Evolutionary conservation across 2,113 vertebrate species (phyloP), one percentile per base, ranked within the genome.

Genomic region (Pterocles orientalis): DNA sequence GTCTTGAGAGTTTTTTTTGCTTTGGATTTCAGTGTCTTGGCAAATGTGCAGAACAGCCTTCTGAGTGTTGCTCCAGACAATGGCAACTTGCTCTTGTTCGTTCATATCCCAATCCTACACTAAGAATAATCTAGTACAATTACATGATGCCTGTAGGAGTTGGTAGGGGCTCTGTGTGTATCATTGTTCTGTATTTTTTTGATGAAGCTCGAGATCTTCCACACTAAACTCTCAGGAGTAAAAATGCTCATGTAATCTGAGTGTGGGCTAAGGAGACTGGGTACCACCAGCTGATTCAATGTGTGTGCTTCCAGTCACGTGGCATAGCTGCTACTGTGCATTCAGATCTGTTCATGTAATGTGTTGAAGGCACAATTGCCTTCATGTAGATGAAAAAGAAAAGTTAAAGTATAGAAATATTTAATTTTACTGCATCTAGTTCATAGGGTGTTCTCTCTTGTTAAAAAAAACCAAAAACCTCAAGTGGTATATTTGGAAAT

Each of bases 61-160:
- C 7, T 2, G 2, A 12, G 10, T 14, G 17, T 17, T 88, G 47
- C 19, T 70, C 12, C 18, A 24, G 56, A 48, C 29, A 16, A 11
- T 20, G 39, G 9, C 8, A 33, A 8, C 24, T 54, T 75, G 7
- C 6, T 71, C 12, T 29, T 21, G 1, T 70, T 86, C 29, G 57
- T 85, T 81, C 17, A 3, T 47, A 28, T 8, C 8, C 5, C 4
- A 43, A 34, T 50, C 21, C 20, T 62, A 14, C 18, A 9, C 15
- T 60, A 60, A 54, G 43, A 85, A 26, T 39, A 7, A 64, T 29
- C 4, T 19, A 28, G 14, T 85, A 33, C 16, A 26, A 7, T 60
- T 72, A 36, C 4, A 6, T 60, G 1, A 2, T 70, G 14, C 9
- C 6, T 41, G 0, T 7, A 53, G 26, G 57, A 76, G 26, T 26